phyloP scores from a whole-genome alignment of 2,113 vertebrate genomes.

The Menidia beryllina region DNA sequence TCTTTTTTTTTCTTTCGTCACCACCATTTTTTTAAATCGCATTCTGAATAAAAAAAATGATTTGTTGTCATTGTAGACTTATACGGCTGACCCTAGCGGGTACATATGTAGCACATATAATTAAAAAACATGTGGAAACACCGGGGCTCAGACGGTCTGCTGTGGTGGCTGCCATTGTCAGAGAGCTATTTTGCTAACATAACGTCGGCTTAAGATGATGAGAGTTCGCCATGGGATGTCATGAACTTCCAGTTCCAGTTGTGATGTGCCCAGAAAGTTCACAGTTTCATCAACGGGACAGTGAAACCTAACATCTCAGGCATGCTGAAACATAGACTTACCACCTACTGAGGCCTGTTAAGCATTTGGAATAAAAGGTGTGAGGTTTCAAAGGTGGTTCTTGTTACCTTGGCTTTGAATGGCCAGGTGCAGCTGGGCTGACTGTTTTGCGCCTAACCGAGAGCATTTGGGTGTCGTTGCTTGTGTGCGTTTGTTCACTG shows the following conservation, averaged over 20 bases:
- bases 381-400: constrained; percentile 59
- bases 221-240: too few relatives aligned
- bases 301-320: neutral
- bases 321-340: constrained; percentile 4
- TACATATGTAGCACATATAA: too few relatives aligned
- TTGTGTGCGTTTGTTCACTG: constrained; percentile 32
- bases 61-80: too few relatives aligned
- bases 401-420: constrained; percentile 57
- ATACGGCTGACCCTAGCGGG: too few relatives aligned
- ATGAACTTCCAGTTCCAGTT: constrained; percentile 7
- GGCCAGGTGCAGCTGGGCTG: constrained; percentile 59
- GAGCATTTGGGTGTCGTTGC: constrained; percentile 20
- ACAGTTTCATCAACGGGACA: neutral
- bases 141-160: too few relatives aligned
- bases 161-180: too few relatives aligned
- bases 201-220: too few relatives aligned
- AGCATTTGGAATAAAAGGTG: constrained; percentile 43
- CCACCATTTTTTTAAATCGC: too few relatives aligned
- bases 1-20: neutral
- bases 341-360: constrained; percentile 2
- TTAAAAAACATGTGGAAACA: too few relatives aligned
- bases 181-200: too few relatives aligned
- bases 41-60: too few relatives aligned
- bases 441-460: constrained; percentile 41
- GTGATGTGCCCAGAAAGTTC: constrained; percentile 17